A percentile compares a stretch with the other conserved stretches of the same genome.
These are phyloP conservation scores for Mesembrinibis cayennensis DNA, from an alignment of 2,113 vertebrate genomes.

Conservation along the genomic window DNA sequence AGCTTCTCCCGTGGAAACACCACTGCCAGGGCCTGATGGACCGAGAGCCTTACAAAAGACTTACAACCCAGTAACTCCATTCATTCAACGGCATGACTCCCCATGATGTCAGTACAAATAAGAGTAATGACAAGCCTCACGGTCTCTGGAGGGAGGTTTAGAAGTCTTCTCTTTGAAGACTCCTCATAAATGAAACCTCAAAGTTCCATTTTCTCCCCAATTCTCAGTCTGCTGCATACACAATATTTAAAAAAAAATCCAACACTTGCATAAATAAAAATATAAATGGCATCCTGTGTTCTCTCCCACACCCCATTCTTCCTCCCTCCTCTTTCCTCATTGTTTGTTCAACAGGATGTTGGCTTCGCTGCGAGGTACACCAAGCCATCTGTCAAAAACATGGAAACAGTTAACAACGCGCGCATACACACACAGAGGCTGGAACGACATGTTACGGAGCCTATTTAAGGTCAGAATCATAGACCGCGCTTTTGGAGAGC, in stretches of 20 bases:
- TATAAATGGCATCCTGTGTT: conserved; percentile 54
- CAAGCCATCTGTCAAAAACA: conserved; percentile 67
- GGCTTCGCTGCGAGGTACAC: conserved; percentile 55
- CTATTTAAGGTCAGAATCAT: background rate
- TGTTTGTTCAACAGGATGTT: conserved; percentile 68
- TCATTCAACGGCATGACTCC: background rate
- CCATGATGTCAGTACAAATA: background rate
- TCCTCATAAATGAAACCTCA: conserved; percentile 2
- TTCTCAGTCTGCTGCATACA: background rate
- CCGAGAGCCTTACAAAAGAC: background rate
- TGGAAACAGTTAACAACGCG: conserved; percentile 49
- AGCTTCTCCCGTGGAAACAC: background rate
- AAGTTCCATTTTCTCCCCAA: background rate
- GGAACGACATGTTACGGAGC: conserved; percentile 25
- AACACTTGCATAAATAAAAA: conserved; percentile 47
- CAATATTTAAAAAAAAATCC: background rate
- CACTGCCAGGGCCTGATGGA: background rate
- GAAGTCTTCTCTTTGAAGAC: background rate
- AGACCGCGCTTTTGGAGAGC: background rate
- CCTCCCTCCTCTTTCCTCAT: conserved; percentile 48
- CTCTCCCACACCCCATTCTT: conserved; percentile 50
- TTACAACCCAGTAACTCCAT: background rate
- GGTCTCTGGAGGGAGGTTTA: background rate
- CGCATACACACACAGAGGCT: background rate
- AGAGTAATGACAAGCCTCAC: background rate